Base-by-base conservation (phyloP, 2,113 vertebrate species). In the Saguinus imperator region DNA sequence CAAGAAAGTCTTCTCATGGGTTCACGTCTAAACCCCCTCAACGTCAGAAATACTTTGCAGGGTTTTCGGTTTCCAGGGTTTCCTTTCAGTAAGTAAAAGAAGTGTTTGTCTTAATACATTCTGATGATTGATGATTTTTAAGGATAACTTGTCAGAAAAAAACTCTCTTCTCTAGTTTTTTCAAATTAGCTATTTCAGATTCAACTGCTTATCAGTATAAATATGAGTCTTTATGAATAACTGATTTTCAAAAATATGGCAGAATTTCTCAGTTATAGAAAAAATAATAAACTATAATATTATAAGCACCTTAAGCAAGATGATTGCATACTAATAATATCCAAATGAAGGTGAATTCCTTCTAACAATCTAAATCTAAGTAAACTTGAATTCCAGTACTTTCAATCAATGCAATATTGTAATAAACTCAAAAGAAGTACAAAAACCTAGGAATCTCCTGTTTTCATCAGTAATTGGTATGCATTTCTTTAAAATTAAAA, bases 401-500 rank as follows among this genome's bases (percentile, higher is more conserved):
- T 98, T 98, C 91, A 96, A 93, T 97, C 94, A 97, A 61, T 29
- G 52, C 55, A 77, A 76, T 97, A 89, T 96, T 97, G 58, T 27
- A 97, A 43, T 96, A 79, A 89, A 94, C 86, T 97, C 88, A 97
- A 97, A 97, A 97, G 0, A 50, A 84, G 13, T 97, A 93, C 87
- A 83, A 10, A 98, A 98, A 91, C 97, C 96, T 95, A 95, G 70
- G 2, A 9, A 21, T 96, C 89, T 95, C 81, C 50, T 97, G 95
- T 98, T 96, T 90, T 68, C 91, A 81, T 45, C 4, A 6, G 83
- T 95, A 82, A 80, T 82, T 96, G 76, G 66, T 94, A 88, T 95
- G 72, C 93, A 94, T 61, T 95, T 98, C 95, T 96, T 97, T 97
- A 97, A 97, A 97, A 87, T 83, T 76, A 86, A 92, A 77, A 85